A percentile compares a stretch with the other conserved stretches of the same genome.
Conservation (phyloP, 2,888 invertebrate species). For the Aleiodes testaceus region DNA sequence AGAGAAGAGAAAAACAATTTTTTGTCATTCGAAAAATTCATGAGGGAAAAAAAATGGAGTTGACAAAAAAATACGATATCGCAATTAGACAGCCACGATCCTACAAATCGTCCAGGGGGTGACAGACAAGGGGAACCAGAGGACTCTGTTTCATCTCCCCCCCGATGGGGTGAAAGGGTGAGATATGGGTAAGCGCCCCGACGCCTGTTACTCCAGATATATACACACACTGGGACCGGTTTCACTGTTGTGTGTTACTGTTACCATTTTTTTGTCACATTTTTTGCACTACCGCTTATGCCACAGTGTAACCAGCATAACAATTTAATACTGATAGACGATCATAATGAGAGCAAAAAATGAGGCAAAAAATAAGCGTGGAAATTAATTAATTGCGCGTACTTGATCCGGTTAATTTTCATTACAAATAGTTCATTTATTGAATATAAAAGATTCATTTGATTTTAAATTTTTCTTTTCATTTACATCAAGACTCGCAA, state of each 20-base stretch:
- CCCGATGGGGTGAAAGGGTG: conserved; percentile 50
- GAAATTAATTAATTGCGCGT: conserved; percentile 32
- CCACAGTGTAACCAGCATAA: conserved; percentile 58
- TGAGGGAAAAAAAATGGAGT: conserved; percentile 42
- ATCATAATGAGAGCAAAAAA: conserved; percentile 55
- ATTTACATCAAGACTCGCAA: neutral
- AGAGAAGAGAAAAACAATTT: conserved; percentile 21
- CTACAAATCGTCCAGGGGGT: conserved; percentile 52
- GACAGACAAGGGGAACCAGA: conserved; percentile 36
- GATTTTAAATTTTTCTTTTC: too few relatives aligned
- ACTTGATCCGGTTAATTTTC: conserved; percentile 7
- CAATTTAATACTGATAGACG: conserved; percentile 64
- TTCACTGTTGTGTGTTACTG: conserved; percentile 30
- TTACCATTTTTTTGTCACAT: conserved; percentile 28
- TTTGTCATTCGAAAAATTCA: neutral
- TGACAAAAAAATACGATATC: conserved; percentile 64
- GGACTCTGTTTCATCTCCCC: conserved; percentile 13
- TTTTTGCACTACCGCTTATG: conserved; percentile 41
- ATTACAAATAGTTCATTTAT: too few relatives aligned
- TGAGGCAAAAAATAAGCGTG: conserved; percentile 27
- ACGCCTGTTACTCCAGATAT: conserved; percentile 28
- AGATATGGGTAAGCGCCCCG: conserved; percentile 49
- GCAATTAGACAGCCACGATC: conserved; percentile 64
- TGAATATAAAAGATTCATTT: too few relatives aligned
- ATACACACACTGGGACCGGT: conserved; percentile 41